These are phyloP conservation scores for Mantis religiosa DNA, from an alignment of 2,888 invertebrate species.

Conservation along the genomic window DNA sequence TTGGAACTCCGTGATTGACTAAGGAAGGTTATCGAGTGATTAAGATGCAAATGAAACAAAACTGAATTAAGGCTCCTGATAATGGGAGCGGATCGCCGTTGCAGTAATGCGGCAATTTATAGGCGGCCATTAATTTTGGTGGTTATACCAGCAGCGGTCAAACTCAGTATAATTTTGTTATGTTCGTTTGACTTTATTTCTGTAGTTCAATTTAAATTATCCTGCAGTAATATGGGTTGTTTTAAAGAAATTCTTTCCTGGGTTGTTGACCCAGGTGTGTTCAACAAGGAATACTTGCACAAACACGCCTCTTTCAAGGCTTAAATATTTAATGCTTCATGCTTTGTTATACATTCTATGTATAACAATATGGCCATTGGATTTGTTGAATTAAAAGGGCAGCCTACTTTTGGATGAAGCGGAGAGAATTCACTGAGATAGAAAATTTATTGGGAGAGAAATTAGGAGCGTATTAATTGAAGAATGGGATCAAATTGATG, in stretches of 20 bases:
- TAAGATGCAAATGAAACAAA: slow-evolving; percentile 12
- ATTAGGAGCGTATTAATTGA: no score
- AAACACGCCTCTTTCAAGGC: no score
- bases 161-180: background rate
- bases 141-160: background rate
- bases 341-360: no score
- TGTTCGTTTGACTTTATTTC: background rate
- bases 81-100: background rate
- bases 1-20: background rate
- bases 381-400: no score
- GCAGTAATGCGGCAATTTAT: slow-evolving; percentile 10
- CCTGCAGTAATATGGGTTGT: background rate
- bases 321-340: no score
- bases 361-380: no score
- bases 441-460: no score
- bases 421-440: no score
- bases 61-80: background rate
- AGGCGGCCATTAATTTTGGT: slow-evolving; percentile 8
- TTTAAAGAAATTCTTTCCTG: background rate
- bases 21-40: background rate
- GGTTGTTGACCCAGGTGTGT: no score
- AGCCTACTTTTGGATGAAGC: no score
- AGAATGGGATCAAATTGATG: no score
- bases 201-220: background rate
- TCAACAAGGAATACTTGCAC: no score